Evolutionary conservation across 2,888 invertebrate species (phyloP), one percentile per base, ranked within the genome.

Genomic region (Drosophila antonietae): DNA sequence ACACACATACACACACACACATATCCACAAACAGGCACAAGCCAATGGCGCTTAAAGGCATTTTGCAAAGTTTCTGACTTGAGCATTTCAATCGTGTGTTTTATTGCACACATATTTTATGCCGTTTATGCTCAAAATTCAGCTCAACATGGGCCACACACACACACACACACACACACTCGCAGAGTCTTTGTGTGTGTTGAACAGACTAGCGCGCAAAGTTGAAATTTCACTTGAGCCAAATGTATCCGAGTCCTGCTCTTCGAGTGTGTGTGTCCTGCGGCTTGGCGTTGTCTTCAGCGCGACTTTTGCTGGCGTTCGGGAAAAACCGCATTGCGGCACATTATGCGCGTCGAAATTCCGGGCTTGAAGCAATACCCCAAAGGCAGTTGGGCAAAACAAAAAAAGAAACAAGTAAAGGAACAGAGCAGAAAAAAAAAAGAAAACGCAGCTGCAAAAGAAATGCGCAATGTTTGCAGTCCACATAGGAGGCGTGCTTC

Each of bases 251-350:
- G 18, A 67, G 47, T 47, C 51, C 23, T n/a, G 15, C 20, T 14
- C 33, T 33, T 14, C 33, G 20, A 44, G 28, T 70, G 70, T 57
- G 55, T 59, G 65, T 68, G 72, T 79, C 72, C 74, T 83, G 78
- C 70, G 78, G 80, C 63, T 71, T 46, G 70, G 65, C 68, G 61
- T 72, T 71, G 79, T 81, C 81, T 83, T 68, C 80, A 65, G 56
- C 59, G 67, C 73, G 73, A 84, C 75, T 83, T 70, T 73, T 81
- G 79, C 72, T 77, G 61, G 63, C 59, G 80, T 69, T 85, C 68
- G 68, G 82, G 70, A 90, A 90, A 87, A 89, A 75, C 90, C 90
- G 90, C 90, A 90, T 75, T 90, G 90, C 90, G 90, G 90, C 90
- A 90, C 83, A 90, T 90, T 90, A 90, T 90, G 88, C 88, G 87